Conservation (phyloP, 2,888 invertebrate species). For the Eurytoma adleriae region DNA sequence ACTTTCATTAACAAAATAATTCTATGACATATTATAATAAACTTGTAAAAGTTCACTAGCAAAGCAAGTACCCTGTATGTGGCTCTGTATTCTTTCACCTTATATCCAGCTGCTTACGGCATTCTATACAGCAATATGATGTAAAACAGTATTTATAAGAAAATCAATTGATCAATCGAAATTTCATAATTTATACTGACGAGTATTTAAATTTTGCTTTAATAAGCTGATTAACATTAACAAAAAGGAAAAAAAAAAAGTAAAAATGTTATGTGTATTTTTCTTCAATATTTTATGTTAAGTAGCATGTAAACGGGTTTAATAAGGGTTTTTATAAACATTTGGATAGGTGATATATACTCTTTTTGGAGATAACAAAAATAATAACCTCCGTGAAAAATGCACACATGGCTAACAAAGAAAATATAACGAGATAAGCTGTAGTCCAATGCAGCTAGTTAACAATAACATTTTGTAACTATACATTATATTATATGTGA, state of each 20-base stretch:
- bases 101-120: conserved; percentile 42
- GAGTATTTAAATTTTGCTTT: conserved; percentile 37
- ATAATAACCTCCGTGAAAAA: conserved; percentile 39
- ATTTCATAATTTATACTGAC: conserved; percentile 28
- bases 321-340: conserved; percentile 53
- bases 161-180: conserved; percentile 22
- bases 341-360: conserved; percentile 46
- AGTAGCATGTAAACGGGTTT: conserved; percentile 53
- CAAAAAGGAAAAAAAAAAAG: conserved; percentile 4
- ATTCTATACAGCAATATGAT: conserved; percentile 50
- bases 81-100: conserved; percentile 47
- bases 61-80: conserved; percentile 47
- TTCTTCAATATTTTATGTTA: conserved; percentile 35
- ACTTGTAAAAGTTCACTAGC: conserved; percentile 8
- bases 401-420: conserved; percentile 23
- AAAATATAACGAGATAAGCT: conserved; percentile 26
- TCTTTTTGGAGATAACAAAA: conserved; percentile 46
- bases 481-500: conserved; percentile 17
- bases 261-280: conserved; percentile 34
- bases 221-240: conserved; percentile 12
- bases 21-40: conserved; percentile 5
- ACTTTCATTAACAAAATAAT: conserved; percentile 22
- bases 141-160: conserved; percentile 57
- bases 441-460: conserved; percentile 16
- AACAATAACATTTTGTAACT: conserved; percentile 44